phyloP scores from a whole-genome alignment of 2,797 vertebrate species.

The Lithobates pipiens region DNA sequence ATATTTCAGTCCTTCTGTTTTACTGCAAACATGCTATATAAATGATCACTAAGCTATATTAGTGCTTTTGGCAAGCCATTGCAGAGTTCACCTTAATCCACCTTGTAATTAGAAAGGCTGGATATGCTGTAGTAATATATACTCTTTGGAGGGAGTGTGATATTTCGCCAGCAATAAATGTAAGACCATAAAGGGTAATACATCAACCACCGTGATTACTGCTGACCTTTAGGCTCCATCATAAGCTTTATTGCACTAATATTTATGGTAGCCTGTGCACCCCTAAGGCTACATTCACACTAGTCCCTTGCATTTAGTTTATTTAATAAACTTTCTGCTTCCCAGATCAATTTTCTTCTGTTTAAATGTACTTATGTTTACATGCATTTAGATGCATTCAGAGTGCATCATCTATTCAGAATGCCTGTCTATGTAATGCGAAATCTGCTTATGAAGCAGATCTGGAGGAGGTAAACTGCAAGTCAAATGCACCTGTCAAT shows the following conservation, averaged over 20 bases:
- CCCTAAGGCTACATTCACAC: too few species aligned
- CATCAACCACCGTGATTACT: slow-evolving; percentile 18
- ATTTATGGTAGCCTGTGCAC: background rate
- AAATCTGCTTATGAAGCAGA: too few species aligned
- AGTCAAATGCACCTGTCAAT: too few species aligned
- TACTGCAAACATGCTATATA: too few species aligned
- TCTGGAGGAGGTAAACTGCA: too few species aligned
- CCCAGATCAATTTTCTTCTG: too few species aligned
- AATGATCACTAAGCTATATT: background rate
- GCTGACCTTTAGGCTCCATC: slow-evolving; percentile 13
- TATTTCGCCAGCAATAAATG: slow-evolving; percentile 36
- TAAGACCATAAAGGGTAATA: slow-evolving; percentile 36
- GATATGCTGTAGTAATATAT: slow-evolving; percentile 40
- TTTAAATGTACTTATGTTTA: too few species aligned
- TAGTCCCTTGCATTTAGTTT: too few species aligned
- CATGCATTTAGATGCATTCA: too few species aligned
- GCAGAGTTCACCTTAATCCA: background rate
- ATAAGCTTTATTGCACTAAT: slow-evolving; percentile 23
- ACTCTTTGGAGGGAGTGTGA: slow-evolving; percentile 16
- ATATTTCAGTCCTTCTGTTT: background rate
- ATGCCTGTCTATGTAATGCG: too few species aligned
- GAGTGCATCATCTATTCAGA: too few species aligned
- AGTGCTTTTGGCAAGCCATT: background rate
- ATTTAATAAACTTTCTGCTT: too few species aligned
- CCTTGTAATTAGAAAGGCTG: slow-evolving; percentile 1